phyloP scores from a whole-genome alignment of 1,140 invertebrate species.

The Melanaphis sacchari region DNA sequence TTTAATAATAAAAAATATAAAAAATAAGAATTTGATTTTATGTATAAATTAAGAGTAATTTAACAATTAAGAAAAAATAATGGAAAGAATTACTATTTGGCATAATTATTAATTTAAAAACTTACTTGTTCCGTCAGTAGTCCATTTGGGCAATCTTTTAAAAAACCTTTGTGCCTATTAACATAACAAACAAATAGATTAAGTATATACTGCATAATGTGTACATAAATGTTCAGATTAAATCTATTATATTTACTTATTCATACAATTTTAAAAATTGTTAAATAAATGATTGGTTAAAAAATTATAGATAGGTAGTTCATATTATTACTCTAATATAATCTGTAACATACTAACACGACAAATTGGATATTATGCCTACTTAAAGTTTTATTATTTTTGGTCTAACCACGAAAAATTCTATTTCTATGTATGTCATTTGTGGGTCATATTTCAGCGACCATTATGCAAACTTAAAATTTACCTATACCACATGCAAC shows the following conservation, averaged over 20 bases:
- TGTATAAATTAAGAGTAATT: not conserved
- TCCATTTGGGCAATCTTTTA: constrained; percentile 92
- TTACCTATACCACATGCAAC: not conserved
- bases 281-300: not conserved
- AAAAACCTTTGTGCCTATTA: constrained; percentile 91
- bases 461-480: not conserved
- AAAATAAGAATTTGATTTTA: not conserved
- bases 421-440: not conserved
- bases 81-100: not conserved
- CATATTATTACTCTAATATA: not conserved
- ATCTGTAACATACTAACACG: not conserved
- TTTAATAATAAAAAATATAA: no score
- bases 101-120: constrained; percentile 54
- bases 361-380: not conserved
- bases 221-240: not conserved
- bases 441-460: not conserved
- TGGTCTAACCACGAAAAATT: not conserved
- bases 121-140: constrained; percentile 89
- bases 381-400: not conserved
- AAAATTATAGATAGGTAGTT: not conserved
- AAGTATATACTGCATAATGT: not conserved
- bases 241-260: not conserved
- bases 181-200: constrained; percentile 58
- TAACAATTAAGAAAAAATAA: not conserved
- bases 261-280: not conserved